Base-by-base conservation (phyloP, 2,113 vertebrate species). In the Ploceus nigricollis region DNA sequence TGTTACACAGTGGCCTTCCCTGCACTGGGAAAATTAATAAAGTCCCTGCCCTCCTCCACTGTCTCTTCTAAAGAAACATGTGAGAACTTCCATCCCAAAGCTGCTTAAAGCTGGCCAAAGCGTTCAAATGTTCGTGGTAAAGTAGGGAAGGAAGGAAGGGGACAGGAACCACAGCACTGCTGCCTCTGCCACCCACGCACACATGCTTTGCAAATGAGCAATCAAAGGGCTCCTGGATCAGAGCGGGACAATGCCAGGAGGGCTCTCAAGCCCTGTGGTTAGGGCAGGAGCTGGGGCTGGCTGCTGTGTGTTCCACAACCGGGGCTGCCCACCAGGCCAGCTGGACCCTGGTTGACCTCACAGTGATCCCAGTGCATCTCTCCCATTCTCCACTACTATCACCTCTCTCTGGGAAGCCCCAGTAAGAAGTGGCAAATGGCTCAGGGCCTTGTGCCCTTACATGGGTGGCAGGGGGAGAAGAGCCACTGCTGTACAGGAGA, bases 1-100 rank as follows among this genome's bases (percentile, higher is more conserved):
- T 18, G 19, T 57, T 60, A 20, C 6, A 45, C 0, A 0, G 27
- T 50, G 40, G 15, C 20, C 33, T 61, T 73, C 31, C 28, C 11
- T 57, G 23, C 31, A 17, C 10, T 54, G 35, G 35, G 17, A 75
- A 92, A 81, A 57, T 68, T 10, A 56, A 6, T 24, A 27, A 69
- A 15, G 25, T 15, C 30, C 37, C 18, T 39, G 23, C 35, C 45
- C 30, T 79, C 61, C 53, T 93, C 27, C 31, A 11, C 17, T 21
- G 8, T 33, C 58, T 60, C 12, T 84, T 90, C 50, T 57, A 48
- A 93, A 89, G 64, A 56, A 77, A 68, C 15, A 42, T 3, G 7
- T 31, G 51, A 82, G n/a, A 81, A 68, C 19, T 69, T 72, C 28
- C 14, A 53, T 48, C 57, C 24, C 8, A 7, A 72, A 83, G 58